Percentiles rank a stretch among this genome's conserved stretches.
Evolutionary conservation across 1,140 invertebrate species (phyloP).

Genomic region (Gerris buenoi): DNA sequence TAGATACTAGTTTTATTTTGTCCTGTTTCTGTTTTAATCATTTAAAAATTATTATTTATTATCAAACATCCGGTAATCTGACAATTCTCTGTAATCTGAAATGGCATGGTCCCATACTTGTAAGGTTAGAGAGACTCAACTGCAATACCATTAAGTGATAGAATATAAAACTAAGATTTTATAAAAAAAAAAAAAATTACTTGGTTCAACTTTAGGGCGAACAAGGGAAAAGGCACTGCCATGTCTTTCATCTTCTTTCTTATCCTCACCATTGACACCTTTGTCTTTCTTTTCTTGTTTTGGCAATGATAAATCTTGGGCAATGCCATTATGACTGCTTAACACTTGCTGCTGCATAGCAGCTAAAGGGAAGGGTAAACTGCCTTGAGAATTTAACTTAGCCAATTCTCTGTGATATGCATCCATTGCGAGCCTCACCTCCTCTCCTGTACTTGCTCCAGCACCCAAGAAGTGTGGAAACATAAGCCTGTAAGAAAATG

Average conservation of each 20-base stretch:
- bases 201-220: conserved; percentile 59
- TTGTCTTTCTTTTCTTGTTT: conserved; percentile 40
- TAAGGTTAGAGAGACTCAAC: too few relatives aligned
- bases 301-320: conserved; percentile 72
- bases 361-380: conserved; percentile 12
- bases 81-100: too few relatives aligned
- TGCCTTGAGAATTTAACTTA: conserved; percentile 46
- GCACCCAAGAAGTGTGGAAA: conserved; percentile 61
- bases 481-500: conserved; percentile 40
- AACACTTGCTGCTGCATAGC: conserved; percentile 12
- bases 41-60: too few relatives aligned
- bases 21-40: too few relatives aligned
- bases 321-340: conserved; percentile 44
- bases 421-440: conserved; percentile 73
- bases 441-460: conserved; percentile 51
- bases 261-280: conserved; percentile 28
- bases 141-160: too few relatives aligned
- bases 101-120: too few relatives aligned
- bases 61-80: too few relatives aligned
- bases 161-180: too few relatives aligned
- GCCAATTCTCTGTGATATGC: conserved; percentile 82
- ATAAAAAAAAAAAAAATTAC: conserved; percentile 29
- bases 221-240: conserved; percentile 70
- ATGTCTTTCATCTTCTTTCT: conserved; percentile 55
- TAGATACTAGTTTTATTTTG: too few relatives aligned